phyloP scores from a whole-genome alignment of 2,888 invertebrate genomes.

The Chaetoderma sp. region DNA sequence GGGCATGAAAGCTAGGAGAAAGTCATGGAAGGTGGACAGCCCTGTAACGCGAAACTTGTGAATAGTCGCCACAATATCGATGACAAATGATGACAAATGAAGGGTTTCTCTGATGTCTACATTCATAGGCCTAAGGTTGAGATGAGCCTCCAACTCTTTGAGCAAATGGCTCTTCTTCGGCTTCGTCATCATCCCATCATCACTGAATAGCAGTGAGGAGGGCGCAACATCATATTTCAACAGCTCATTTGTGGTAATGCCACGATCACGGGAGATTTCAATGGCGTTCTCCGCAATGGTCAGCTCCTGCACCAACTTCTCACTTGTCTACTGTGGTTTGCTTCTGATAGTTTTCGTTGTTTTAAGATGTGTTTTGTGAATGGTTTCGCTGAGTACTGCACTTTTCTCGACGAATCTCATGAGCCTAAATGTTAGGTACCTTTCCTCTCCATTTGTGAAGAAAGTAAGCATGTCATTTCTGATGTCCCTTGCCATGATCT shows the following conservation, averaged over 20 bases:
- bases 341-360: neutral
- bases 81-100: slow-evolving; percentile 4
- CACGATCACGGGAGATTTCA: neutral
- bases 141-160: slow-evolving; percentile 4
- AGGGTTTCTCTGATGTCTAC: no score
- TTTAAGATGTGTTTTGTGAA: neutral
- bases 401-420: neutral
- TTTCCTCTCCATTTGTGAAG: neutral
- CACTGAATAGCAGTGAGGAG: neutral
- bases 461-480: neutral
- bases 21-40: neutral
- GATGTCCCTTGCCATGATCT: neutral
- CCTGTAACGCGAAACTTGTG: neutral
- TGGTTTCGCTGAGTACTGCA: neutral
- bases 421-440: neutral
- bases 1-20: neutral
- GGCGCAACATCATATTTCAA: neutral
- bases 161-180: neutral
- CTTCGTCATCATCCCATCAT: slow-evolving; percentile 3
- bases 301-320: neutral
- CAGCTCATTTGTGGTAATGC: neutral
- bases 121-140: no score
- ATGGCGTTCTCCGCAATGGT: neutral
- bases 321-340: neutral
- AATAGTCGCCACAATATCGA: slow-evolving; percentile 2